Base-by-base conservation (phyloP, 2,888 invertebrate species). In the Odontocolon sp. region DNA sequence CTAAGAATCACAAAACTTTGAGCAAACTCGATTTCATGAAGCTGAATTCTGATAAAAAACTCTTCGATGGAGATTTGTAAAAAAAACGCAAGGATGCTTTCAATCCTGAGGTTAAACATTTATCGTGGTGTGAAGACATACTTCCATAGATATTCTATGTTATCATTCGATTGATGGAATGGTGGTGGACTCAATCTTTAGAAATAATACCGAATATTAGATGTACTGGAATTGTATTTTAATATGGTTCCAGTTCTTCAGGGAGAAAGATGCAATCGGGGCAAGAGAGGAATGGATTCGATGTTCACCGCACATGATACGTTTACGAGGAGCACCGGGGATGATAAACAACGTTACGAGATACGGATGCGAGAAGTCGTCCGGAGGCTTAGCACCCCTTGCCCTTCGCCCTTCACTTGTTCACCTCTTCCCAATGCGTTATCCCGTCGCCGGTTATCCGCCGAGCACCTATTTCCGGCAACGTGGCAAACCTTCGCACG, bases 321-420 rank as follows among this genome's bases (percentile, higher is more conserved):
- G 26, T 77, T 81, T 69, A 71, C 80, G 70, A 80, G 73, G 73
- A 69, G 67, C 56, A 71, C 66, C 66, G 71, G 50, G 63, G 57
- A 66, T 77, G 80, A 82, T 82, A 82, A 82, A 79, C 56, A 57
- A 75, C 75, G 64, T 81, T 81, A 81, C 82, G 82, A 80, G 76
- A 33, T 69, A 63, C 78, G 74, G 77, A 78, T 63, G 72, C 68
- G 70, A 47, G 68, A 63, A 56, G 71, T 71, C 42, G 63, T 56
- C 56, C 36, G 56, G 45, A 23, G 63, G 56, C 63, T 71, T 64
- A 71, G 47, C 63, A 33, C 68, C 42, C 26, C 36, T 61, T 52
- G 23, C 70, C 16, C 42, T 61, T 61, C 42, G 52, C 61, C 52
- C 52, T 70, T 61, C 70, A 9, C 54, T 50, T 70, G 61, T 70